A percentile compares a stretch with the other conserved stretches of the same genome.
These are phyloP conservation scores for Drosophila leontia DNA, from an alignment of 1,140 invertebrate species.

Conservation along the genomic window DNA sequence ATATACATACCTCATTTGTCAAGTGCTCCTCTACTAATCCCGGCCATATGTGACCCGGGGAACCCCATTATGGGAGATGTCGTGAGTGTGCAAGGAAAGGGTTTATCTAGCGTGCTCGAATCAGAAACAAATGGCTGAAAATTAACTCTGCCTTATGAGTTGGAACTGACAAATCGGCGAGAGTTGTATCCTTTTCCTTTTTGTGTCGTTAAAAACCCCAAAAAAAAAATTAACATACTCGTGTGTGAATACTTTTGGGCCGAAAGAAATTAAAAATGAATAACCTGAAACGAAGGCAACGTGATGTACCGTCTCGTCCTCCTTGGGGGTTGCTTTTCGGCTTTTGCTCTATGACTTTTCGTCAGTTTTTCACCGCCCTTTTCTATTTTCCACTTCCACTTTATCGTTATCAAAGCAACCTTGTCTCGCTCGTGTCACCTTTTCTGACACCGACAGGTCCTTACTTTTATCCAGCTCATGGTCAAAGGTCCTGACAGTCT, in stretches of 20 bases:
- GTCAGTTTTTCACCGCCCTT: background rate
- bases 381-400: conserved; percentile 3
- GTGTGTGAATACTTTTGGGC: conserved; percentile 59
- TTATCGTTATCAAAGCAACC: conserved; percentile 31
- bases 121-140: conserved; percentile 78
- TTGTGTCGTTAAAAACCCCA: conserved; percentile 46
- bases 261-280: conserved; percentile 70
- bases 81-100: conserved; percentile 25
- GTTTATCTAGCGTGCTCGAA: conserved; percentile 80
- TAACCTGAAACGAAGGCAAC: conserved; percentile 57
- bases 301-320: conserved; percentile 5
- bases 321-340: conserved; percentile 20
- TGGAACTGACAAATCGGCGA: conserved; percentile 82
- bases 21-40: conserved; percentile 25
- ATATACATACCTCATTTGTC: conserved; percentile 30
- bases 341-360: background rate
- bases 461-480: conserved; percentile 21
- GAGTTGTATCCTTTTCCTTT: conserved; percentile 4
- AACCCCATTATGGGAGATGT: conserved; percentile 17
- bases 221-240: conserved; percentile 72
- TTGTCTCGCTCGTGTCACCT: conserved; percentile 51
- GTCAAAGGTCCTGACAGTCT: conserved; percentile 49
- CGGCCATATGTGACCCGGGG: conserved; percentile 36
- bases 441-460: conserved; percentile 40
- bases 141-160: conserved; percentile 84